phyloP scores from a whole-genome alignment of 2,888 invertebrate genomes.

The Plebejus melissa region DNA sequence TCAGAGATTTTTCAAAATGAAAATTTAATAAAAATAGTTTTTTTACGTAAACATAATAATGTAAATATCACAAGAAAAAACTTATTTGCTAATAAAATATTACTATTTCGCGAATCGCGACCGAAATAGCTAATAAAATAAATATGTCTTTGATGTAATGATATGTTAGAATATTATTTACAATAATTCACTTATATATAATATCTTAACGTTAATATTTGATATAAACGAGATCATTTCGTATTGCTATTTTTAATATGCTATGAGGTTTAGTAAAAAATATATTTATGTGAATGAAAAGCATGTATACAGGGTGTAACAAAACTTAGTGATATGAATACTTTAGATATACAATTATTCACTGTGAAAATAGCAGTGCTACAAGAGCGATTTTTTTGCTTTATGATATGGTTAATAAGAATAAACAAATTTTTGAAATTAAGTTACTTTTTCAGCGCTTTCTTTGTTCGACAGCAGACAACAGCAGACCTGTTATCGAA shows the following conservation, averaged over 20 bases:
- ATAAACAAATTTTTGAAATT: too few species aligned
- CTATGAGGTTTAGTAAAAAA: constrained; percentile 1
- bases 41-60: background rate
- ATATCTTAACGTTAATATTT: background rate
- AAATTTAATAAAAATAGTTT: background rate
- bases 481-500: too few species aligned
- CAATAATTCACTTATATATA: background rate
- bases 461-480: too few species aligned
- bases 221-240: constrained; percentile 3
- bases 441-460: too few species aligned
- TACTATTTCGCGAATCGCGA: background rate
- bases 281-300: too few species aligned
- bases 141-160: constrained; percentile 3
- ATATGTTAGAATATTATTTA: constrained; percentile 11
- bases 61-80: constrained; percentile 10
- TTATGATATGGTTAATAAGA: too few species aligned
- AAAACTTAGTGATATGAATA: too few species aligned
- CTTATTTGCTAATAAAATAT: background rate
- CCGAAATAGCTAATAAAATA: background rate
- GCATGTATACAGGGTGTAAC: too few species aligned
- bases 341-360: too few species aligned
- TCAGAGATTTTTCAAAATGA: background rate
- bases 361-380: too few species aligned
- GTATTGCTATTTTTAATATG: background rate
- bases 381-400: too few species aligned